Percentiles rank a stretch among this genome's conserved stretches.
These are phyloP conservation scores for Halcyon chelicuti DNA, from an alignment of 2,797 vertebrate species.

Conservation along the genomic window DNA sequence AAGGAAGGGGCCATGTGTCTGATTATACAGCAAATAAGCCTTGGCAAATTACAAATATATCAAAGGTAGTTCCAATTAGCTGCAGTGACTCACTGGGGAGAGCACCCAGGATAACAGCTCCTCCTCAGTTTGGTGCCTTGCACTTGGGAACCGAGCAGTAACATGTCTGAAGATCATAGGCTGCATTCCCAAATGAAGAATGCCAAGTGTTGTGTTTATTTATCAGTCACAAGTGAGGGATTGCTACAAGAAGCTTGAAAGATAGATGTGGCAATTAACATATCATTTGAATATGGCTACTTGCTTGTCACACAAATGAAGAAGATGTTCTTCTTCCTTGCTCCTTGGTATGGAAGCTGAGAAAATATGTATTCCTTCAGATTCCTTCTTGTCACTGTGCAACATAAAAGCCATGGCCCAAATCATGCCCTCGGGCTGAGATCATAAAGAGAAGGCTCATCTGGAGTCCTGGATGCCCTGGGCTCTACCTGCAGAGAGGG, in stretches of 20 bases:
- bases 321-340: not conserved
- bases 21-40: constrained; percentile 25
- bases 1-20: not conserved
- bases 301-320: not conserved
- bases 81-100: not conserved
- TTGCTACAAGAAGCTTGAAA: not conserved
- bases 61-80: constrained; percentile 5
- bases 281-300: not conserved
- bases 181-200: not conserved
- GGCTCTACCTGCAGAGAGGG: not conserved
- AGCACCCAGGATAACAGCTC: not conserved
- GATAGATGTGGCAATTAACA: not conserved
- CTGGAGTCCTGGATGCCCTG: not conserved
- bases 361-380: not conserved
- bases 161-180: not conserved
- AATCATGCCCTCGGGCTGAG: fast-evolving
- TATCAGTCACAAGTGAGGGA: not conserved
- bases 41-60: not conserved
- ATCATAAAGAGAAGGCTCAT: not conserved
- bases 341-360: not conserved
- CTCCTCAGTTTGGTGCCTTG: not conserved
- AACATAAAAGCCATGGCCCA: not conserved
- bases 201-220: not conserved
- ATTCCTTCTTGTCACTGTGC: not conserved
- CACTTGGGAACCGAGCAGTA: not conserved